Percentiles rank a stretch among this genome's conserved stretches.
These are phyloP conservation scores for Trichopoda pennipes DNA, from an alignment of 2,888 invertebrate genomes.

Conservation along the genomic window DNA sequence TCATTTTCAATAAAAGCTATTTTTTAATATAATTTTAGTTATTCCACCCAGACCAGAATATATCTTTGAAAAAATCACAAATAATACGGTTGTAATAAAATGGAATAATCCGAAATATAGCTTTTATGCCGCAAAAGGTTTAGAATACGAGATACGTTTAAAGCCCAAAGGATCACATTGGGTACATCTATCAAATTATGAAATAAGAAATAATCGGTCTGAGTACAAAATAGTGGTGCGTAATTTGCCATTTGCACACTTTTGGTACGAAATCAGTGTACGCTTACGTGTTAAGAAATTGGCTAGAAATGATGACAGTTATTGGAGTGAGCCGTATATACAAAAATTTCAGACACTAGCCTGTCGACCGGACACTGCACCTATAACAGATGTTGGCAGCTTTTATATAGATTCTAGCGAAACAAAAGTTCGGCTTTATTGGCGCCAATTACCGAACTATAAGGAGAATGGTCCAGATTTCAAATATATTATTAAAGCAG, in stretches of 20 bases:
- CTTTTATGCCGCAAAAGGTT: slow-evolving; percentile 70
- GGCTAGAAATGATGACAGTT: slow-evolving; percentile 82
- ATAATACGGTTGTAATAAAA: slow-evolving; percentile 69
- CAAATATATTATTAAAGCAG: slow-evolving; percentile 83
- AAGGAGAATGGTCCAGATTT: slow-evolving; percentile 88
- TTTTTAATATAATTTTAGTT: slow-evolving; percentile 63
- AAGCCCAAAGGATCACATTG: slow-evolving; percentile 67
- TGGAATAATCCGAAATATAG: slow-evolving; percentile 72
- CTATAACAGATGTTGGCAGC: slow-evolving; percentile 86
- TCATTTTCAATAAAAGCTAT: background rate
- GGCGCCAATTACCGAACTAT: slow-evolving; percentile 86
- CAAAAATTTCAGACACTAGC: slow-evolving; percentile 83
- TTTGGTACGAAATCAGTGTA: slow-evolving; percentile 82
- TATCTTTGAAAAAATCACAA: slow-evolving; percentile 69
- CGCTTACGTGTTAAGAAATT: slow-evolving; percentile 84
- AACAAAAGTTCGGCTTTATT: slow-evolving; percentile 87
- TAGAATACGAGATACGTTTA: slow-evolving; percentile 71
- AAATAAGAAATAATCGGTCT: slow-evolving; percentile 63
- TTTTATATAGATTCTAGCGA: slow-evolving; percentile 85
- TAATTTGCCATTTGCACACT: slow-evolving; percentile 67
- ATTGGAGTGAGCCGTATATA: slow-evolving; percentile 87
- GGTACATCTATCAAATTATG: slow-evolving; percentile 61
- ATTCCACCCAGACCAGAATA: slow-evolving; percentile 72
- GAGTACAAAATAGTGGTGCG: slow-evolving; percentile 63
- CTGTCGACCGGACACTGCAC: slow-evolving; percentile 84